Percentiles rank a stretch among this genome's conserved stretches.
Evolutionary conservation across 2,888 invertebrate genomes (phyloP).

Genomic region (Lomographa bimaculata): DNA sequence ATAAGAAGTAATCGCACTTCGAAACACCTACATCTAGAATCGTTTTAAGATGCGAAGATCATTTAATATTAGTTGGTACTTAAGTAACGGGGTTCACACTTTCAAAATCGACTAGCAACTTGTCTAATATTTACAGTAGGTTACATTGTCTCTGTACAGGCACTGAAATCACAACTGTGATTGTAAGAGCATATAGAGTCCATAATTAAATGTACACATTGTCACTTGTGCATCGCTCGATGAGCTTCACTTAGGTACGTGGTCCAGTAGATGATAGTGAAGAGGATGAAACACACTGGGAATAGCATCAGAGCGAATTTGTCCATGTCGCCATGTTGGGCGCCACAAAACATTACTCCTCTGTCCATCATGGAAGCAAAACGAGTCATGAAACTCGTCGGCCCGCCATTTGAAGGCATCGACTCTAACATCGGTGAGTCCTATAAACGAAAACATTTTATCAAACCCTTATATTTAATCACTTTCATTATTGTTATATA

Average conservation of each 20-base stretch:
- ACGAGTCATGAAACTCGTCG: conserved; percentile 52
- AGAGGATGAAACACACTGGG: conserved; percentile 83
- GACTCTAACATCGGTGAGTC: conserved; percentile 76
- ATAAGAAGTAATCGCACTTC: conserved; percentile 18
- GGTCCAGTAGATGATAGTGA: conserved; percentile 84
- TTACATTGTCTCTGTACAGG: conserved; percentile 45
- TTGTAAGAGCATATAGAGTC: conserved; percentile 20
- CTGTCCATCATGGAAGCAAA: conserved; percentile 74
- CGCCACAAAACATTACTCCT: conserved; percentile 85
- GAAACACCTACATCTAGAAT: conserved; percentile 16
- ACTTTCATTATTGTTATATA: conserved; percentile 23
- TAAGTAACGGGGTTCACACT: conserved; percentile 35
- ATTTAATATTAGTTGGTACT: conserved; percentile 14
- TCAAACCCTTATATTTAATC: conserved; percentile 4
- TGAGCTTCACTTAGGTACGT: conserved; percentile 84
- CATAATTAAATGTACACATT: conserved; percentile 30
- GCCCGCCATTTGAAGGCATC: conserved; percentile 53
- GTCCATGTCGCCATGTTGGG: conserved; percentile 84
- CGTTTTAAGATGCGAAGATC: conserved; percentile 17
- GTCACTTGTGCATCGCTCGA: conserved; percentile 53
- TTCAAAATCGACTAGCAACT: conserved; percentile 68
- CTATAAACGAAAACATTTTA: conserved; percentile 43
- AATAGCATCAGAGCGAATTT: conserved; percentile 84
- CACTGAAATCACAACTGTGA: conserved; percentile 41
- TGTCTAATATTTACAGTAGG: conserved; percentile 65